phyloP scores from a whole-genome alignment of 2,888 invertebrate species.

The Drosophila kokeensis region DNA sequence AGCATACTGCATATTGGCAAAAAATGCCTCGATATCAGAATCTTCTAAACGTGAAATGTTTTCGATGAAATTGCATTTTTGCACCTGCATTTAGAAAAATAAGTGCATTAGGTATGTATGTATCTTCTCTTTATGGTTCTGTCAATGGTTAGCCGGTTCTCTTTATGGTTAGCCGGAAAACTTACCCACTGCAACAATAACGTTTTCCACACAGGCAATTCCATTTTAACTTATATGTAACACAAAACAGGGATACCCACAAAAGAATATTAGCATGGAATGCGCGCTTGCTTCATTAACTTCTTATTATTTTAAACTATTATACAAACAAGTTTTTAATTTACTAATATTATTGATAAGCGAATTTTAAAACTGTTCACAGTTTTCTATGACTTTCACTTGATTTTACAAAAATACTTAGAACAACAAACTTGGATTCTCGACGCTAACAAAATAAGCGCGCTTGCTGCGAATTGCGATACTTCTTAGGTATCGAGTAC shows the following conservation, averaged over 20 bases:
- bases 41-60: slow-evolving; percentile 76
- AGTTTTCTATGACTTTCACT: background rate
- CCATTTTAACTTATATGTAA: slow-evolving; percentile 44
- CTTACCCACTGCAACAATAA: slow-evolving; percentile 79
- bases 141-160: background rate
- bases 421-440: background rate
- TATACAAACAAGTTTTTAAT: background rate
- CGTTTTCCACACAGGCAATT: slow-evolving; percentile 72
- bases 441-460: slow-evolving; percentile 40
- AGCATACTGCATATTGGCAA: slow-evolving; percentile 52
- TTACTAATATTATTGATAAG: background rate
- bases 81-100: slow-evolving; percentile 59
- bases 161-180: background rate
- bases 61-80: slow-evolving; percentile 73
- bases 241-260: background rate
- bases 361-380: background rate
- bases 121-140: background rate
- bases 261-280: background rate
- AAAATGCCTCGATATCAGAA: slow-evolving; percentile 82
- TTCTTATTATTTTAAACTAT: background rate
- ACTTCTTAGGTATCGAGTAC: background rate
- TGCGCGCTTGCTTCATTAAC: background rate
- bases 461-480: slow-evolving; percentile 23
- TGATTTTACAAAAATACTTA: background rate
- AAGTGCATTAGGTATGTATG: background rate